These are phyloP conservation scores for Dissostichus mawsoni DNA, from an alignment of 2,113 vertebrate genomes.

Conservation along the genomic window DNA sequence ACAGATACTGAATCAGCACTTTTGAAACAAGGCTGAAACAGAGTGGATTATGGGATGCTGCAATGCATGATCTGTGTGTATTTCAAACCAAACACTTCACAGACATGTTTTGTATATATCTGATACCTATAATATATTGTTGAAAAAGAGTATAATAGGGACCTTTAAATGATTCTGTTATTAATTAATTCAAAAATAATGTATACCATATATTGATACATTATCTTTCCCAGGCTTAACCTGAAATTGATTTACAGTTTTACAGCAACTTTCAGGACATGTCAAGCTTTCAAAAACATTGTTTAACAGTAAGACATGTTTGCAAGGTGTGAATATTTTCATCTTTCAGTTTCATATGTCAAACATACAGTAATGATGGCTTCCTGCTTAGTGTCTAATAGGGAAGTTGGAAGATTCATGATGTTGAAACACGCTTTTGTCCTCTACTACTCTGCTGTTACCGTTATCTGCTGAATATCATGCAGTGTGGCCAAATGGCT, in stretches of 20 bases:
- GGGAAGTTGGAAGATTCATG: neutral
- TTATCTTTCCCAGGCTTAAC: neutral
- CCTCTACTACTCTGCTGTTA: neutral
- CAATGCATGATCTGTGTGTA: too few species aligned
- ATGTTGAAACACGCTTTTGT: neutral
- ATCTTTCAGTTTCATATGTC: neutral
- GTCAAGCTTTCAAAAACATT: too few species aligned
- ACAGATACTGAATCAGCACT: too few species aligned
- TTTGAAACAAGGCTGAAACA: too few species aligned
- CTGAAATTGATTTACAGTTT: too few species aligned
- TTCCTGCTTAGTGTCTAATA: conserved; percentile 7
- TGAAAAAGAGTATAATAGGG: too few species aligned
- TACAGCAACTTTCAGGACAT: neutral
- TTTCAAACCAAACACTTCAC: too few species aligned
- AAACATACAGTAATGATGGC: neutral
- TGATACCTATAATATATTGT: too few species aligned
- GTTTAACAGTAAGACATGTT: neutral
- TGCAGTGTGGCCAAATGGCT: neutral
- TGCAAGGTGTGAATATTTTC: neutral
- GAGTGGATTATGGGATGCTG: too few species aligned
- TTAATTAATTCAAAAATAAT: neutral
- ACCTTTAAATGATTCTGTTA: neutral
- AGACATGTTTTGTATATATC: too few species aligned
- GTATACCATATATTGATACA: neutral
- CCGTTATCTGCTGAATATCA: neutral